These are phyloP conservation scores for Gonatopus flavifemur DNA, from an alignment of 1,140 invertebrate species.

Conservation along the genomic window DNA sequence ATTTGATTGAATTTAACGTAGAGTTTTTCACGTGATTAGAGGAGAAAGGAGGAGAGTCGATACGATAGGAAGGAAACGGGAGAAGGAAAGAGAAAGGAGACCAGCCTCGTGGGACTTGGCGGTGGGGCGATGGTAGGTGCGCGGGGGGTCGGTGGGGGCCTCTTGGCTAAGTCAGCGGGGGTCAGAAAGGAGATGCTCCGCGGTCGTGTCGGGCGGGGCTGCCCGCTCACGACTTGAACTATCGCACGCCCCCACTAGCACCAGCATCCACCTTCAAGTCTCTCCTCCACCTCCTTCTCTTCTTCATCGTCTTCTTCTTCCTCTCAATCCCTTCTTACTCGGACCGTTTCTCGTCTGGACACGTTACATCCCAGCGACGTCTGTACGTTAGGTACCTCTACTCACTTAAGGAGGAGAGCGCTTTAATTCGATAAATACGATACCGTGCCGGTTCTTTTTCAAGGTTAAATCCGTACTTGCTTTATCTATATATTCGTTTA, in stretches of 20 bases:
- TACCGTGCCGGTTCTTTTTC: slow-evolving; percentile 32
- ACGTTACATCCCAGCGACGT: too few relatives aligned
- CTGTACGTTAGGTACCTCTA: slow-evolving; percentile 30
- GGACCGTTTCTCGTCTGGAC: slow-evolving; percentile 41
- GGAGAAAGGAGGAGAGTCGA: not conserved
- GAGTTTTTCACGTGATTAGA: not conserved
- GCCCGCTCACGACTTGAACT: slow-evolving; percentile 60
- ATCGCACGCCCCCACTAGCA: slow-evolving; percentile 60
- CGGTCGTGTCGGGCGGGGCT: slow-evolving; percentile 60
- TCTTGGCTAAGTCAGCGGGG: slow-evolving; percentile 51
- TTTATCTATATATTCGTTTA: too few relatives aligned
- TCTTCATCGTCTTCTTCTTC: not conserved
- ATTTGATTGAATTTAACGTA: too few relatives aligned
- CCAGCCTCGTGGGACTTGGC: slow-evolving; percentile 29
- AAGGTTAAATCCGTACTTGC: slow-evolving; percentile 28
- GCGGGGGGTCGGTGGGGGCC: slow-evolving; percentile 32
- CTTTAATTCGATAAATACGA: slow-evolving; percentile 41
- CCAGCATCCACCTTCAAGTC: slow-evolving; percentile 51
- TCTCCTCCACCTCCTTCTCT: not conserved
- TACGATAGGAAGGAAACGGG: slow-evolving; percentile 16
- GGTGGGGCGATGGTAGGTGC: slow-evolving; percentile 23
- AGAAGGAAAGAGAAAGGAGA: slow-evolving; percentile 10
- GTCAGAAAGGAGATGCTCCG: slow-evolving; percentile 57
- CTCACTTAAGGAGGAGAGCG: slow-evolving; percentile 31
- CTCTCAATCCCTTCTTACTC: slow-evolving; percentile 27